Evolutionary conservation across 2,888 invertebrate species (phyloP), one percentile per base, ranked within the genome.

Genomic region (Melanophora roralis): DNA sequence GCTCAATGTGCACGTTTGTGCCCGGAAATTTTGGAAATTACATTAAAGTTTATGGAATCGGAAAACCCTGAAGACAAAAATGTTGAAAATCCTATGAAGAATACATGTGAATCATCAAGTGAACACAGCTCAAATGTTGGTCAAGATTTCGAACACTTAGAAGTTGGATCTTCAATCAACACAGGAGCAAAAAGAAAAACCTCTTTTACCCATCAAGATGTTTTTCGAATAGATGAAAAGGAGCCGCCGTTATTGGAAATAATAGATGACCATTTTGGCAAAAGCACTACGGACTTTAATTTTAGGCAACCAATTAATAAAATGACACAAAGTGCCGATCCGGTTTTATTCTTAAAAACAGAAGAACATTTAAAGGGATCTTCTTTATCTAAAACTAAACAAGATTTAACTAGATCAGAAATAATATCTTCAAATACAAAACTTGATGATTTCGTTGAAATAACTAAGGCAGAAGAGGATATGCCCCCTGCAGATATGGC

Each of bases 1-100:
- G 93, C 94, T 0, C 93, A 94, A 83, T 93, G 96, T 67, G 89
- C 97, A 38, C 92, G 93, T 43, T 88, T 97, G 23, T 93, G 93
- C 84, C 97, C 98, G 0, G 92, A 93, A 82, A 91, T 94, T 4
- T 92, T 97, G 73, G 92, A 94, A 0, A 88, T 94, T 82, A 92
- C 92, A 82, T 85, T 94, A 77, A 93, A 93, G 85, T 93, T 92
- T 81, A 93, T 92, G 82, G 92, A 81, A 4, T 79, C 76, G 12
- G 88, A 89, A 80, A 80, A 62, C 23, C 43, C 8, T 1, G 45
- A 16, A 43, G 53, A 51, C 4, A 62, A 68, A 9, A 3, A 19
- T 0, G 0, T 1, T 0, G 72, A 68, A 21, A 34, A 6, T n/a
- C 47, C 60, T 8, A 36, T 36, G 7, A 57, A 45, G n/a, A 73